Base-by-base conservation (phyloP, 1,140 invertebrate species). In the Arctopsyche grandis region DNA sequence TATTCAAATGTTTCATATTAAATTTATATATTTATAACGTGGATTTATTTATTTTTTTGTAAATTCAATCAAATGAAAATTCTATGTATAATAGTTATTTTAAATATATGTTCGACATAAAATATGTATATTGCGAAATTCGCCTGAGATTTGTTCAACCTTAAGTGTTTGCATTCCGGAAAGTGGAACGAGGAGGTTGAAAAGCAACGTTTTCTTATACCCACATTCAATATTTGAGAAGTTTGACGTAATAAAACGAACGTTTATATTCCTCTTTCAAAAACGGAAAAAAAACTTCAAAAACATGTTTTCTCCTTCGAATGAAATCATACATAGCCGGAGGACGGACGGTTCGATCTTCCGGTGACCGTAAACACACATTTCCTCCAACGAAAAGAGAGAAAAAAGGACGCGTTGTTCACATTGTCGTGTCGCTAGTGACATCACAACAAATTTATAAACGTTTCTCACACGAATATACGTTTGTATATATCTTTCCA, bases 351-450 rank as follows among this genome's bases (percentile, higher is more conserved):
- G 21, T 19, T 66, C 63, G 63, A 66, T 66, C 26, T 71, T 71
- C 69, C 69, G 69, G 69, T 71, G 69, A 71, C 69, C 69, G 69
- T 71, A 71, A 71, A 71, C 69, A 71, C 19, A 48, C 69, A 71
- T 71, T 71, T 71, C 69, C 69, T 71, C 1, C 12, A 58, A 58
- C n/a, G 21, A 5, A 10, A 5, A 16, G 38, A 38, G 69, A 46
- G 46, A 46, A n/a, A n/a, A n/a, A n/a, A n/a, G n/a, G n/a, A n/a
- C n/a, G 38, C 43, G 22, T 66, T 29, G 63, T 22, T 26, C 22
- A n/a, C 24, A 66, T 66, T 66, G 63, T 60, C 58, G 58, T 66
- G 63, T 29, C 24, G 21, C 21, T 3, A 14, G 1, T 52, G 48
- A 52, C 48, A 22, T 66, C 63, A 66, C 63, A 26, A 26, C 24